These are phyloP conservation scores for Acanthornis magna DNA, from an alignment of 2,797 vertebrate species.

Conservation along the genomic window DNA sequence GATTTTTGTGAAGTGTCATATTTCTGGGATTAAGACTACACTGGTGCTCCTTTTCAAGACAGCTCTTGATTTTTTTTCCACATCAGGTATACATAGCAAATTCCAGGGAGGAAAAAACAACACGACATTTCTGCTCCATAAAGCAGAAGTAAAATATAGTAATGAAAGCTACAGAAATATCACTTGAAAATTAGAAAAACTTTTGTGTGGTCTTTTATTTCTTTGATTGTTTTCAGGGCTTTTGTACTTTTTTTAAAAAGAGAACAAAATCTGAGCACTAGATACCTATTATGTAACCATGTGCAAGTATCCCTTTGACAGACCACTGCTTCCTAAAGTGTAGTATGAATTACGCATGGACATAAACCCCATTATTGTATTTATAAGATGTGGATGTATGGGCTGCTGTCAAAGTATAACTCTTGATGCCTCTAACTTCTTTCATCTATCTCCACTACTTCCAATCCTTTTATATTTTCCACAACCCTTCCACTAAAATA, in stretches of 20 bases:
- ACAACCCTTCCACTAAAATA: background rate
- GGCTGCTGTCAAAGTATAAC: background rate
- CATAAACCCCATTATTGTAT: background rate
- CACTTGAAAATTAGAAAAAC: background rate
- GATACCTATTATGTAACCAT: background rate
- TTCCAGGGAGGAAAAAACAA: background rate
- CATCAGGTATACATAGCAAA: background rate
- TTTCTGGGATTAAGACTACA: background rate
- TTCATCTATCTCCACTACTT: background rate
- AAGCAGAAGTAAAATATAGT: background rate
- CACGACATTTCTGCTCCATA: background rate
- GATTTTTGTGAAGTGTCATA: background rate
- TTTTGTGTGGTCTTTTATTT: background rate
- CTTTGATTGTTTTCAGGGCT: background rate
- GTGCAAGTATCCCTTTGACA: background rate
- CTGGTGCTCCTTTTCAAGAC: background rate
- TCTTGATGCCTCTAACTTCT: background rate
- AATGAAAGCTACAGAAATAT: background rate
- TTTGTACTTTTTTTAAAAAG: background rate
- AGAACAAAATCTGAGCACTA: background rate
- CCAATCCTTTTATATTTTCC: background rate
- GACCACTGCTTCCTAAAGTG: background rate
- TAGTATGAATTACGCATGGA: background rate
- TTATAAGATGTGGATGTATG: background rate
- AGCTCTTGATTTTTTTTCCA: background rate